Base-by-base conservation (phyloP, 2,113 vertebrate species). In the Clarias macrocephalus region DNA sequence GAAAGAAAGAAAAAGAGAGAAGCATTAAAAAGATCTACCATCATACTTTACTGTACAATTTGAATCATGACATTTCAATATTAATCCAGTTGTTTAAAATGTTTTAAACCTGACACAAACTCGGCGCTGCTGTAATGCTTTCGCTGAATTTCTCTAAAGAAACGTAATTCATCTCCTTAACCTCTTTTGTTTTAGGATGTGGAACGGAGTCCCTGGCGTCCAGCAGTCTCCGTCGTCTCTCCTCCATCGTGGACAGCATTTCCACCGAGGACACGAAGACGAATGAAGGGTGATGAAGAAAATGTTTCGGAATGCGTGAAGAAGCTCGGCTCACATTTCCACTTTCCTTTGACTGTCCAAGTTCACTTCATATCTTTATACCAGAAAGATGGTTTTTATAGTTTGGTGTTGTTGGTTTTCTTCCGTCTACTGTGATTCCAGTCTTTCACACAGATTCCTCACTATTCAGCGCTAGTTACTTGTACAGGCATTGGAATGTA, bases 181-280 rank as follows among this genome's bases (percentile, higher is more conserved):
- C 52, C 84, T 79, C 13, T 89, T 79, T 13, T 89, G 16, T 91
- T 56, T 83, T 80, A 93, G 93, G 92, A 93, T 92, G 94, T 84
- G 88, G 59, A 88, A 85, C 93, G 0, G 97, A 97, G 88, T 95
- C 97, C 0, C 96, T 97, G 0, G 97, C 95, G 3, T 96, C 97
- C 76, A 97, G 96, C 92, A 99, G 98, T 91, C 97, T 99, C 21
- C 96, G 97, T 37, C 96, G 96, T 21, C 96, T 99, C 42, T 99
- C 98, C 21, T 99, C 98, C 33, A 99, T 99, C 79, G 98, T 99
- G 92, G 96, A 99, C 96, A 99, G 98, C 90, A 99, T 99, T 93
- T 97, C 96, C 88, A 97, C 93, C 0, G 96, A 97, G 54, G 96
- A 99, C 30, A 93, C 91, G 88, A 98, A 96, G 83, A 79, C 85